A percentile compares a stretch with the other conserved stretches of the same genome.
Conservation (phyloP, 1,140 invertebrate species). For the Sweltsa coloradensis region DNA sequence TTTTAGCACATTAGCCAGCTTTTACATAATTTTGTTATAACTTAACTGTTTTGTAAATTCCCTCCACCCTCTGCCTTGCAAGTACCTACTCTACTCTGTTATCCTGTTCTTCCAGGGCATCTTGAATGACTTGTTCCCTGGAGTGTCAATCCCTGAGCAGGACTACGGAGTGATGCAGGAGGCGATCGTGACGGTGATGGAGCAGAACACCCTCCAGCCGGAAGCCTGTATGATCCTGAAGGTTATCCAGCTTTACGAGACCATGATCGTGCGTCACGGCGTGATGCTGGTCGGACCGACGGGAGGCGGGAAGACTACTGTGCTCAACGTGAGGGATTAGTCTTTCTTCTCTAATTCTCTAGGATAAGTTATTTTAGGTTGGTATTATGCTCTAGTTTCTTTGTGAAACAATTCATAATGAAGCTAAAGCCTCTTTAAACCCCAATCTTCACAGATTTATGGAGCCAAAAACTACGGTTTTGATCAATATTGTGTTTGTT, state of each 20-base stretch:
- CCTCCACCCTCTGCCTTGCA: conserved; percentile 56
- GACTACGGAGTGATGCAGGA: conserved; percentile 62
- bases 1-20: too few relatives aligned
- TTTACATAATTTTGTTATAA: too few relatives aligned
- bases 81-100: conserved; percentile 1
- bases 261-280: conserved; percentile 84
- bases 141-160: conserved; percentile 58
- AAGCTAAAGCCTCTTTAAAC: background rate
- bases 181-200: conserved; percentile 38
- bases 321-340: conserved; percentile 39
- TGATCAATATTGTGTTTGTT: background rate
- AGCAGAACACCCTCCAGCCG: conserved; percentile 42
- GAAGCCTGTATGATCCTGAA: conserved; percentile 55
- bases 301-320: conserved; percentile 65
- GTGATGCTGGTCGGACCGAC: conserved; percentile 89
- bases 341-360: background rate
- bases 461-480: too few relatives aligned
- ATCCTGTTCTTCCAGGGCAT: conserved; percentile 50
- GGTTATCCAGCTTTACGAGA: conserved; percentile 77
- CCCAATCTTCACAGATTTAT: too few relatives aligned
- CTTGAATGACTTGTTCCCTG: conserved; percentile 80
- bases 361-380: background rate
- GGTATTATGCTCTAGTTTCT: too few relatives aligned
- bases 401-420: background rate
- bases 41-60: too few relatives aligned